These are phyloP conservation scores for Hydropsyche tenuis DNA, from an alignment of 1,140 invertebrate genomes.

Conservation along the genomic window DNA sequence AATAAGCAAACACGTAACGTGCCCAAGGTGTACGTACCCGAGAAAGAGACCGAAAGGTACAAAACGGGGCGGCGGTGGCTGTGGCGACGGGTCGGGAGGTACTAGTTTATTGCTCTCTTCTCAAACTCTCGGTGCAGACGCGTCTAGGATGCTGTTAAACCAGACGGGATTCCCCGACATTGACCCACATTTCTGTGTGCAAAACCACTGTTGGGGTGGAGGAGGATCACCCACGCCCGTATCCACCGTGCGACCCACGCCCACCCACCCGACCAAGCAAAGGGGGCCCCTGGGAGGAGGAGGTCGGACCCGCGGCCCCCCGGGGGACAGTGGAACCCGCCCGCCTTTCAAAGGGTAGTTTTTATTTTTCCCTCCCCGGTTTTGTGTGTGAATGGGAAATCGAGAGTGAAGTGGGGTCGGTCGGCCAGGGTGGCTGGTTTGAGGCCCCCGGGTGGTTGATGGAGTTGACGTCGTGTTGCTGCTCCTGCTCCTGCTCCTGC, in stretches of 20 bases:
- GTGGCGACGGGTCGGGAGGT: constrained; percentile 29
- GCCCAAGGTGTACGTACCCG: neutral
- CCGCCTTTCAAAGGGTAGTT: constrained; percentile 61
- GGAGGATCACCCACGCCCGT: constrained; percentile 54
- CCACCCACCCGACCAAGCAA: constrained; percentile 64
- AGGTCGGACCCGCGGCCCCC: constrained; percentile 42
- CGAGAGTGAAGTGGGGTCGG: constrained; percentile 31
- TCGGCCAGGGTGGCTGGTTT: too few relatives aligned
- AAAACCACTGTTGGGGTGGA: constrained; percentile 53
- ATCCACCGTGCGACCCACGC: constrained; percentile 54
- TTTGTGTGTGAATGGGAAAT: constrained; percentile 49
- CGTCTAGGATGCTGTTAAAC: constrained; percentile 50
- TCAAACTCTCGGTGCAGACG: constrained; percentile 37
- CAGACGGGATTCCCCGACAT: constrained; percentile 66
- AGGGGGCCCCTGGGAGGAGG: constrained; percentile 46
- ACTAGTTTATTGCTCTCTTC: constrained; percentile 42
- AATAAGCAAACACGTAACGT: too few relatives aligned
- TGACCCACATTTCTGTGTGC: constrained; percentile 63
- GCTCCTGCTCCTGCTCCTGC: too few relatives aligned
- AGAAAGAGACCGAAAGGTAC: constrained; percentile 35
- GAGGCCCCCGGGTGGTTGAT: neutral
- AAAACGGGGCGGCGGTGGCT: constrained; percentile 6
- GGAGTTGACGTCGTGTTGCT: neutral
- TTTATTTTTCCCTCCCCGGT: constrained; percentile 50
- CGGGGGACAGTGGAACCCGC: constrained; percentile 50